Conservation (phyloP, 2,888 invertebrate species). For the Pandemis corylana region DNA sequence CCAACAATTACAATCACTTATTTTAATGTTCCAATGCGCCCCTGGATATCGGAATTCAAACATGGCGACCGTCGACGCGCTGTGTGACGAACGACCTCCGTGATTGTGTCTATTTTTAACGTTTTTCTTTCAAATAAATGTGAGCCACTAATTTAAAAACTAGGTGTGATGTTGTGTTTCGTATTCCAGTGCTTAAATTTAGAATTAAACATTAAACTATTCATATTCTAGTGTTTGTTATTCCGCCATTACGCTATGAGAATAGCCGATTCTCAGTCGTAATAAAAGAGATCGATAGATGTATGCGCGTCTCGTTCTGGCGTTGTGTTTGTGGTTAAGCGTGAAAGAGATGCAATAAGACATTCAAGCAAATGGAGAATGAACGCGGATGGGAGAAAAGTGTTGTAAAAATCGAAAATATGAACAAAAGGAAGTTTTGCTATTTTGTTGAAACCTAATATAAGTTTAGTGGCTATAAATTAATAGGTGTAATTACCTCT, state of each 20-base stretch:
- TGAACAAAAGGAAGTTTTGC: too few relatives aligned
- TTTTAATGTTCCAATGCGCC: conserved; percentile 55
- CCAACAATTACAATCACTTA: conserved; percentile 20
- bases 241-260: conserved; percentile 70
- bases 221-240: conserved; percentile 62
- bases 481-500: too few relatives aligned
- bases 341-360: conserved; percentile 51
- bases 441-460: too few relatives aligned
- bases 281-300: conserved; percentile 65
- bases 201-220: conserved; percentile 60
- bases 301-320: conserved; percentile 66
- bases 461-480: too few relatives aligned
- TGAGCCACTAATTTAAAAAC: conserved; percentile 49
- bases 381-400: conserved; percentile 15
- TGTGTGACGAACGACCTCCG: conserved; percentile 70
- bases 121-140: conserved; percentile 49
- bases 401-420: not conserved
- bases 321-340: conserved; percentile 61
- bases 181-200: conserved; percentile 48
- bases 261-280: conserved; percentile 52
- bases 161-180: conserved; percentile 47
- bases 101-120: conserved; percentile 66
- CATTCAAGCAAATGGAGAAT: conserved; percentile 22
- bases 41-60: conserved; percentile 74
- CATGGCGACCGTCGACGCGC: conserved; percentile 80